phyloP scores from a whole-genome alignment of 2,113 vertebrate genomes.

The Typhlomys cinereus region DNA sequence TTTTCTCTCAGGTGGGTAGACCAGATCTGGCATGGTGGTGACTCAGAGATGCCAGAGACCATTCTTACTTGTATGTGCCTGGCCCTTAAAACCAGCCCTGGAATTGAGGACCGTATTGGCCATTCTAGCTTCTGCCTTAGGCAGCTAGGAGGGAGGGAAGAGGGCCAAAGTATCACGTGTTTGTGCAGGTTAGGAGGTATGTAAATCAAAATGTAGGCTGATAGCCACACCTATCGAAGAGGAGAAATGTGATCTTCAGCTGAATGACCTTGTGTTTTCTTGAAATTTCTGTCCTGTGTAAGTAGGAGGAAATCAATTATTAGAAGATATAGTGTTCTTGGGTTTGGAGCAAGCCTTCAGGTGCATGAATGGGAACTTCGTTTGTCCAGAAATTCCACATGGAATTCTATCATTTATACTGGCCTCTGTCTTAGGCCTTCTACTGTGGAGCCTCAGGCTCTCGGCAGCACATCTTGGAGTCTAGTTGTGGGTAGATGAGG shows the following conservation, averaged over 20 bases:
- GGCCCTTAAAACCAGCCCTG: not conserved
- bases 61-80: not conserved
- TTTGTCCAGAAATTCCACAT: not conserved
- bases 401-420: not conserved
- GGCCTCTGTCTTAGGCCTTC: not conserved
- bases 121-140: not conserved
- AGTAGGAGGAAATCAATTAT: not conserved
- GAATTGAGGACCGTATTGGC: not conserved
- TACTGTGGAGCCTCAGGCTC: not conserved
- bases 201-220: not conserved
- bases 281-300: not conserved
- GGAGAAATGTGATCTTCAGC: slow-evolving; percentile 9
- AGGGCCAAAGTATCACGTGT: not conserved
- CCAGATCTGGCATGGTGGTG: not conserved
- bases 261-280: not conserved
- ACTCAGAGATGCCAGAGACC: not conserved
- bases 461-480: not conserved
- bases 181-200: not conserved
- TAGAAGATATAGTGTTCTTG: not conserved
- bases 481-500: not conserved
- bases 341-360: not conserved
- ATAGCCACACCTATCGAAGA: not conserved
- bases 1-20: not conserved
- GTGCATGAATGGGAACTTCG: not conserved
- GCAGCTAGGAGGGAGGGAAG: not conserved